Percentiles rank a stretch among this genome's conserved stretches.
phyloP scores from a whole-genome alignment of 2,888 invertebrate genomes.

The Quadriops clusia region DNA sequence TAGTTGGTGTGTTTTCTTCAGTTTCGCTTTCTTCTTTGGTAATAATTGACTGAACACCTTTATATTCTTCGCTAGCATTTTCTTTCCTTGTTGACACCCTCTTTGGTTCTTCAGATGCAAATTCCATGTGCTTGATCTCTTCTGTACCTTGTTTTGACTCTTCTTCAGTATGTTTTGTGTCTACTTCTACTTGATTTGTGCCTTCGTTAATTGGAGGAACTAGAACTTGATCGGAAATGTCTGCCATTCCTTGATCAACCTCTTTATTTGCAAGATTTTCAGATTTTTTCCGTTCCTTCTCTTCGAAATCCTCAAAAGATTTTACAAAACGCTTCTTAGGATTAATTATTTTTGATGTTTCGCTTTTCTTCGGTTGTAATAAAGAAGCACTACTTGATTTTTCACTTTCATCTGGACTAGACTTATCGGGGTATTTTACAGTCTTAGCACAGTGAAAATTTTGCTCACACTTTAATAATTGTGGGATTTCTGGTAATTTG shows the following conservation, averaged over 20 bases:
- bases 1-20: too few relatives aligned
- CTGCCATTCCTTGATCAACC: not conserved
- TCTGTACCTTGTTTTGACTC: not conserved
- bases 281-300: slow-evolving; percentile 2
- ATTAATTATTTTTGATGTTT: slow-evolving; percentile 27
- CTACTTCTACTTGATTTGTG: not conserved
- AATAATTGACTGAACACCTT: too few relatives aligned
- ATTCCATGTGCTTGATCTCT: not conserved
- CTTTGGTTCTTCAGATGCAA: not conserved
- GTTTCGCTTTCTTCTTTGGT: slow-evolving; percentile 7
- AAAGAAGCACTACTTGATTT: slow-evolving; percentile 10
- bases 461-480: slow-evolving; percentile 30
- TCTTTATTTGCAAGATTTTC: slow-evolving; percentile 2
- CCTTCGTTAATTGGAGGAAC: not conserved
- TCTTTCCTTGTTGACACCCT: slow-evolving; percentile 4
- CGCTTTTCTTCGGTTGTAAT: slow-evolving; percentile 3
- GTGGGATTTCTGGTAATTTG: slow-evolving; percentile 43
- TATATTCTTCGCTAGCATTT: slow-evolving; percentile 9
- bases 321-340: slow-evolving; percentile 35
- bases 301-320: slow-evolving; percentile 29
- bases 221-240: slow-evolving; percentile 8
- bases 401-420: slow-evolving; percentile 4
- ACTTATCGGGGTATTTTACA: slow-evolving; percentile 33
- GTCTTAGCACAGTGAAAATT: slow-evolving; percentile 33
- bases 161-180: slow-evolving; percentile 4